Conservation (phyloP, 92 coral and sea anemone genomes). For the Heliopora coerulea region DNA sequence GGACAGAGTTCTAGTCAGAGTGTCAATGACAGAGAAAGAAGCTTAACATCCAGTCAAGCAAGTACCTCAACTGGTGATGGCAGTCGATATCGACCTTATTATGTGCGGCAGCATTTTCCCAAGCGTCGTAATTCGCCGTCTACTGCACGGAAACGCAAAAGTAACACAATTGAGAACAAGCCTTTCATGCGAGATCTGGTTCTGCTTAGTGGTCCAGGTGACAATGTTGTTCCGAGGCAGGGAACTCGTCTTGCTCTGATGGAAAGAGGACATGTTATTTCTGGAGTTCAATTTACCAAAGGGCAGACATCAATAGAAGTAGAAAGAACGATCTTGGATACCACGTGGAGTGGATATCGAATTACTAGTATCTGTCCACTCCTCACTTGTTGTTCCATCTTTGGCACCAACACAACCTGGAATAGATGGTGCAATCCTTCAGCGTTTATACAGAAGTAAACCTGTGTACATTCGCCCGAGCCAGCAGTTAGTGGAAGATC, state of each 20-base stretch:
- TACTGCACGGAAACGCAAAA: background rate
- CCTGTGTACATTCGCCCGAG: constrained; percentile 2
- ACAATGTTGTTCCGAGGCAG: constrained; percentile 33
- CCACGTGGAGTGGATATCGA: constrained; percentile 29
- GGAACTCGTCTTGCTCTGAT: constrained; percentile 32
- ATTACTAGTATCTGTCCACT: constrained; percentile 12
- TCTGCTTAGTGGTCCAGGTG: constrained; percentile 41
- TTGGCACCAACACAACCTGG: constrained; percentile 21
- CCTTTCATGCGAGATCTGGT: constrained; percentile 42
- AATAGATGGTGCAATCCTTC: constrained; percentile 20
- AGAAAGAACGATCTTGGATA: constrained; percentile 23
- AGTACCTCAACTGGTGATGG: background rate
- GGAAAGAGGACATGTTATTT: constrained; percentile 55
- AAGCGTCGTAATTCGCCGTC: background rate
- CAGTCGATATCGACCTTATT: background rate
- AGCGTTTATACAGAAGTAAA: background rate
- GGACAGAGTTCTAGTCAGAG: background rate
- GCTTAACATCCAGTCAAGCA: no score
- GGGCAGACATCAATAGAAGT: background rate
- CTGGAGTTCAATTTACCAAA: constrained; percentile 27
- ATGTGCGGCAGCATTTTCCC: background rate
- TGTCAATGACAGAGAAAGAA: no score
- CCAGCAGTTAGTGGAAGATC: background rate
- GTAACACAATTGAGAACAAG: background rate
- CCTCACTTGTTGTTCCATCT: constrained; percentile 1